Conservation (phyloP, 2,888 invertebrate genomes). For the Aplocera efformata region DNA sequence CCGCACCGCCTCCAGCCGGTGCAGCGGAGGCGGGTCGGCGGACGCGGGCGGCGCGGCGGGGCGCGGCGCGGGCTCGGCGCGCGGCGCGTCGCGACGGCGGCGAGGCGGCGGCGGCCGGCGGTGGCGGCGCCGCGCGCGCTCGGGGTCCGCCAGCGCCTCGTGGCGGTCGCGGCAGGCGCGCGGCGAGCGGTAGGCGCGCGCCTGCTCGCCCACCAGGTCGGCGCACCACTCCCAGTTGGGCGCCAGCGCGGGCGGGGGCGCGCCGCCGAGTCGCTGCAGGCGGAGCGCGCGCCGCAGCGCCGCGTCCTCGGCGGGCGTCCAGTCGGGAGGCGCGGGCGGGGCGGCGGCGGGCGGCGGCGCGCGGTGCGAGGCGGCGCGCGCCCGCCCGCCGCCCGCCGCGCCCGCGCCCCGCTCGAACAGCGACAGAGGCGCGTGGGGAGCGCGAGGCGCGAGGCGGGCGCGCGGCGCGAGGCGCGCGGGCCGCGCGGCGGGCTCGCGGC, state of each 20-base stretch:
- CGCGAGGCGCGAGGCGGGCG: slow-evolving; percentile 85
- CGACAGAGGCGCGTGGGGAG: slow-evolving; percentile 88
- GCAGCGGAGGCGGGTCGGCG: slow-evolving; percentile 61
- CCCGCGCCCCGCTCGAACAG: slow-evolving; percentile 88
- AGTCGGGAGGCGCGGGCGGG: slow-evolving; percentile 89
- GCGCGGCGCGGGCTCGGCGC: slow-evolving; percentile 81
- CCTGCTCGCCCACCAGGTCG: slow-evolving; percentile 93
- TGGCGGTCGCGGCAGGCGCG: slow-evolving; percentile 96
- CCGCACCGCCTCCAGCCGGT: slow-evolving; percentile 87
- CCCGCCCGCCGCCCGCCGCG: slow-evolving; percentile 74
- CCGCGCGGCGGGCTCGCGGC: slow-evolving; percentile 78
- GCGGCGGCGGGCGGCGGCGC: slow-evolving; percentile 85
- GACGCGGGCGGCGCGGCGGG: slow-evolving; percentile 81
- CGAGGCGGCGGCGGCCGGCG: slow-evolving; percentile 86
- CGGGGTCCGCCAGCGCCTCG: slow-evolving; percentile 93
- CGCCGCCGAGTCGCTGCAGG: slow-evolving; percentile 82
- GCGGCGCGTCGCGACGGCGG: slow-evolving; percentile 83
- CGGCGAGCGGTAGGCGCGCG: slow-evolving; percentile 91
- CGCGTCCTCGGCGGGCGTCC: slow-evolving; percentile 95
- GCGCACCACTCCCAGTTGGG: slow-evolving; percentile 98
- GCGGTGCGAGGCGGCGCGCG: slow-evolving; percentile 67
- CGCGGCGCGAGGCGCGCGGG: slow-evolving; percentile 88
- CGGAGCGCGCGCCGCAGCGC: slow-evolving; percentile 90
- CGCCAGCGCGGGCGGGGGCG: slow-evolving; percentile 88
- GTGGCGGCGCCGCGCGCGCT: slow-evolving; percentile 92